These are phyloP conservation scores for Aphelocoma californica DNA, from an alignment of 2,797 vertebrate species.

Conservation along the genomic window DNA sequence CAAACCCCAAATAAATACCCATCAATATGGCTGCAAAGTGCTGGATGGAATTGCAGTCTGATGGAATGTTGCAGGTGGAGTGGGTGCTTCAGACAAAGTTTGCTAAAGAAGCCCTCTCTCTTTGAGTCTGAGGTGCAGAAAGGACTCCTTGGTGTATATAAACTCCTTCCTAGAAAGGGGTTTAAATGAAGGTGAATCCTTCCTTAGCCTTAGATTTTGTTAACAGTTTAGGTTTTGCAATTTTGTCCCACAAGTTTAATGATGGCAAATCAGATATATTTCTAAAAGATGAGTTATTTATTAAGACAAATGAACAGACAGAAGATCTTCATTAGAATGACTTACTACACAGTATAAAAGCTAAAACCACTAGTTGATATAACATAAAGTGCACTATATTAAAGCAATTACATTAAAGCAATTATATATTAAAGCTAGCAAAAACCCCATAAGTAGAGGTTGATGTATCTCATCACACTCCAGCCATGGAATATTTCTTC, in stretches of 20 bases:
- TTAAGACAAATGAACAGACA: not conserved
- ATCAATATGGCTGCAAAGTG: not conserved
- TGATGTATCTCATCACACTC: not conserved
- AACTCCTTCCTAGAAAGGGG: not conserved
- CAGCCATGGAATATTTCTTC: not conserved
- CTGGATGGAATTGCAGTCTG: not conserved
- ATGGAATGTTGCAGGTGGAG: rapidly evolving
- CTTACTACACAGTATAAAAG: not conserved
- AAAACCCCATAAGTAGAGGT: rapidly evolving
- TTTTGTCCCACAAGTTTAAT: not conserved
- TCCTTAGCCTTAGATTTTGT: not conserved
- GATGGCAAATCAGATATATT: not conserved
- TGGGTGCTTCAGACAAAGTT: not conserved
- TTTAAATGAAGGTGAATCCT: not conserved
- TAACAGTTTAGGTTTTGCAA: not conserved
- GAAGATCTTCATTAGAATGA: not conserved
- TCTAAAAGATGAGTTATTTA: not conserved
- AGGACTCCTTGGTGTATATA: not conserved
- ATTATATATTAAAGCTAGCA: not conserved
- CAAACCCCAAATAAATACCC: not conserved
- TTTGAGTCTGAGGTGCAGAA: not conserved
- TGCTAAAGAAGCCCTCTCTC: not conserved
- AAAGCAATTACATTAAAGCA: not conserved
- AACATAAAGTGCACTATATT: not conserved
- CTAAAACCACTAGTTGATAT: not conserved